Percentiles rank a stretch among this genome's conserved stretches.
These are phyloP conservation scores for rat (Rattus norvegicus) DNA, from an alignment of 2,113 vertebrate species.

Conservation along the genomic window GRCr8 NC_086035.1:22274001-22274500, in stretches of 20 bases:
- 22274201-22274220: conserved; percentile 2
- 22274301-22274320: conserved; percentile 26
- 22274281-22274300: neutral
- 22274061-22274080: neutral
- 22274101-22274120: neutral
- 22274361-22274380: neutral
- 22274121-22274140: neutral
- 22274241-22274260: conserved; percentile 2
- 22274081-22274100: neutral
- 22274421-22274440: conserved; percentile 45
- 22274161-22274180: conserved; percentile 49
- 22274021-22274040: neutral
- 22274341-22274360: neutral
- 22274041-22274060: neutral
- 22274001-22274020: conserved; percentile 19
- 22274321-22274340: conserved; percentile 22
- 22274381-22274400: conserved; percentile 10
- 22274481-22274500: conserved; percentile 30
- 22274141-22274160: neutral
- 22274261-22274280: conserved; percentile 40
- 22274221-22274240: conserved; percentile 31
- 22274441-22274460: conserved; percentile 18
- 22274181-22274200: neutral
- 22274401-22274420: conserved; percentile 33
- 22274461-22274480: conserved; percentile 45